A percentile compares a stretch with the other conserved stretches of the same genome.
Evolutionary conservation across 2,888 invertebrate genomes (phyloP).

Genomic region (Ditylenchus weischeri): DNA sequence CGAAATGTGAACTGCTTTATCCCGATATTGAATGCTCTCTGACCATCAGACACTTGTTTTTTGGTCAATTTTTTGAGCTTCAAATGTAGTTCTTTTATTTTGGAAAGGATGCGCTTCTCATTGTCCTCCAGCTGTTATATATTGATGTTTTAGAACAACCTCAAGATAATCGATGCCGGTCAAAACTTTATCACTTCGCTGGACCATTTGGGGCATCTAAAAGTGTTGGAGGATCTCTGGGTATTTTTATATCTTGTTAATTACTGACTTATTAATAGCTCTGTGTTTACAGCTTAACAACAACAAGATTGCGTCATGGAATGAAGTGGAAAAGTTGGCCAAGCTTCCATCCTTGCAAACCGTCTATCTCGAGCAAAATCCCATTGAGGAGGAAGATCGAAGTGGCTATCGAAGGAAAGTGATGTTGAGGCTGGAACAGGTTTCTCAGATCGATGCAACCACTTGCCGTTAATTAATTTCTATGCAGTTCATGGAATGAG

Average conservation of each 20-base stretch:
- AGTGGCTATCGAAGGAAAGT: constrained; percentile 70
- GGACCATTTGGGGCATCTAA: constrained; percentile 74
- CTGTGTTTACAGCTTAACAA: constrained; percentile 75
- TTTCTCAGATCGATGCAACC: constrained; percentile 89
- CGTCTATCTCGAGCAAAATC: constrained; percentile 90
- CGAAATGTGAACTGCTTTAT: no score
- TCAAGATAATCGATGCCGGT: constrained; percentile 86
- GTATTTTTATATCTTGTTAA: constrained; percentile 61
- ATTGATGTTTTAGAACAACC: constrained; percentile 44
- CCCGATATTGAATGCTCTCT: no score
- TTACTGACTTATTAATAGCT: neutral
- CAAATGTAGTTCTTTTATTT: no score
- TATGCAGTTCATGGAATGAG: no score
- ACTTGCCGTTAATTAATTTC: constrained; percentile 24
- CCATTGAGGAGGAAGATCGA: constrained; percentile 59
- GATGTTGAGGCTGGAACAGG: constrained; percentile 77
- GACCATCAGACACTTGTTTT: no score
- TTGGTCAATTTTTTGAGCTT: no score
- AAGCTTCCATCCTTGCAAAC: constrained; percentile 66
- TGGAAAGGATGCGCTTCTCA: no score
- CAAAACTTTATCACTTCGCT: constrained; percentile 78
- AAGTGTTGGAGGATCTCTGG: constrained; percentile 88
- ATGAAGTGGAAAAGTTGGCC: constrained; percentile 72
- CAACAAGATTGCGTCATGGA: constrained; percentile 72
- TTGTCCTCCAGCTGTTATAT: no score